Base-by-base conservation (phyloP, 2,797 vertebrate species). In the Sebastes taczanowskii region DNA sequence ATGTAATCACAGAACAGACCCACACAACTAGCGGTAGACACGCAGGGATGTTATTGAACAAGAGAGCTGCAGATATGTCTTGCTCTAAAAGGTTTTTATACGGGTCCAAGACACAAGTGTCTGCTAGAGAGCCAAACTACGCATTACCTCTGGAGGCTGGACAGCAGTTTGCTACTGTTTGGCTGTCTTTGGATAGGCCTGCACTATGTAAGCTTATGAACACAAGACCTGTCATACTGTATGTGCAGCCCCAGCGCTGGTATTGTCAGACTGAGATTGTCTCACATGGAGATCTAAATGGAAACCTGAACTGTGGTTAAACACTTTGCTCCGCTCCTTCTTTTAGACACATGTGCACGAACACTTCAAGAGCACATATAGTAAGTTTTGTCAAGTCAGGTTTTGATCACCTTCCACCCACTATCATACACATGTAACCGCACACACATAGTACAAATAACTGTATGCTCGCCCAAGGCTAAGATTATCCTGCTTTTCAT, bases 401-500 rank as follows among this genome's bases (percentile, higher is more conserved):
- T 55, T 86, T 82, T 62, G 71, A 86, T 79, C 64, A 55, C 67
- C 61, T 53, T 35, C 42, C 73, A 52, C 56, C 6, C 55, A 70
- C 64, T 20, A 53, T n/a, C 60, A 55, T 9, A 62, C 67, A 69
- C 56, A 74, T 29, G 72, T 46, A 84, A 52, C 20, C 68, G 34
- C 78, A 73, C 62, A 53, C 35, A 68, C 62, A 64, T 32, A 69
- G 78, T 81, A 74, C 83, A 89, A 68, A 84, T 86, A 85, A 80
- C 64, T 70, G 38, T 77, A 63, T 46, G 85, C 80, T 82, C 35
- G 82, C 90, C 83, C 76, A 38, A 65, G 89, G 91, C 87, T 88
- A 77, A 88, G 90, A 87, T 94, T 90, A 92, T 90, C 85, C 70
- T 74, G 83, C 69, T 73, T 88, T 88, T 92, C 86, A 91, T 90